A percentile compares a stretch with the other conserved stretches of the same genome.
Evolutionary conservation across 2,113 vertebrate species (phyloP).

Genomic region (Gallinago undulata): DNA sequence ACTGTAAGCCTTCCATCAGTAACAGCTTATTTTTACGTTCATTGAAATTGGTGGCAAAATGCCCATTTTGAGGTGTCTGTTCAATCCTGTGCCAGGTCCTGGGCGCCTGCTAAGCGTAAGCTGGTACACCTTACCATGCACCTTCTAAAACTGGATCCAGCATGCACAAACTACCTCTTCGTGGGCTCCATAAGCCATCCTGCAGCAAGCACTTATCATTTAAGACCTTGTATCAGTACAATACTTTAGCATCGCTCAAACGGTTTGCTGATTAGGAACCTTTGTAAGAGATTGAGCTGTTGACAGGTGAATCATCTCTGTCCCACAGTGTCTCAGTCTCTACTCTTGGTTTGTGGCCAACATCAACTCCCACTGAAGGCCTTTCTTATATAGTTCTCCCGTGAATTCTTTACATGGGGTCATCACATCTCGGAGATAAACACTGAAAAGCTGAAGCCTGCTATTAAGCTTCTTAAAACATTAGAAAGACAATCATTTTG

Average conservation of each 20-base stretch:
- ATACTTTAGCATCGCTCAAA: not conserved
- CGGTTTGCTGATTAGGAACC: slow-evolving; percentile 7
- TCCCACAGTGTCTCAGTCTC: slow-evolving; percentile 32
- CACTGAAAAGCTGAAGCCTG: slow-evolving; percentile 8
- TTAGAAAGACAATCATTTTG: slow-evolving; percentile 56
- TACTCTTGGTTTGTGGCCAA: slow-evolving; percentile 41
- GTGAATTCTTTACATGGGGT: slow-evolving; percentile 17
- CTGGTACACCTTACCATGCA: not conserved
- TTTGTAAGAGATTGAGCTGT: not conserved
- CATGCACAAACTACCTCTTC: not conserved
- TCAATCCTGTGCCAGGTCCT: not conserved
- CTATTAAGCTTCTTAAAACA: slow-evolving; percentile 52
- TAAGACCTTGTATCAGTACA: not conserved
- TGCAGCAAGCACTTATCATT: not conserved
- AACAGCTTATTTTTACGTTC: not conserved
- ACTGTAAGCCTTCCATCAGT: slow-evolving; percentile 16
- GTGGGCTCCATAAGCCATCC: not conserved
- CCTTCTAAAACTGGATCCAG: not conserved
- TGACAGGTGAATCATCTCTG: slow-evolving; percentile 34
- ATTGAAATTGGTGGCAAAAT: not conserved
- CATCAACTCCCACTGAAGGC: slow-evolving; percentile 18
- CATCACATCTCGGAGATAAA: slow-evolving; percentile 41
- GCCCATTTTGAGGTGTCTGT: not conserved
- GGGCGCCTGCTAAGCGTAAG: not conserved
- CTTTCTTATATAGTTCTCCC: not conserved